phyloP scores from a whole-genome alignment of 2,113 vertebrate genomes.

The Caretta caretta region DNA sequence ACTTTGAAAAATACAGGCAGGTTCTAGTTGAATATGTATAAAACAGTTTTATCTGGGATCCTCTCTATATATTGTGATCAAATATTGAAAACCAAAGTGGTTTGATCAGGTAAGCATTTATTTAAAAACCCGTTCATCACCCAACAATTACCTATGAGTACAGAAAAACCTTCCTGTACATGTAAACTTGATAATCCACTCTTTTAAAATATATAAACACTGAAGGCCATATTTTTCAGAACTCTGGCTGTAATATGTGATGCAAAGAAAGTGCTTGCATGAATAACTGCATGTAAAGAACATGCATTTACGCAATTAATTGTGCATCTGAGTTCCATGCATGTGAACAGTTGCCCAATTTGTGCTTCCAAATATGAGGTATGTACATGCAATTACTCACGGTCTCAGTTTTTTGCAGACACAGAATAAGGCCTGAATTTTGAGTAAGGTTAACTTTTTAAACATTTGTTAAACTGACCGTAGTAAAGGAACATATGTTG shows the following conservation, averaged over 20 bases:
- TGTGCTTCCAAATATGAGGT: neutral
- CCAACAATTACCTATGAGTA: neutral
- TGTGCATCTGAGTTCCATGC: neutral
- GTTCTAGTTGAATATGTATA: neutral
- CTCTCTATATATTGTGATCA: neutral
- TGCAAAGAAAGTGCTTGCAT: neutral
- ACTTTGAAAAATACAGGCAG: neutral
- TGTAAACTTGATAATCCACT: neutral
- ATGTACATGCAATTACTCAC: neutral
- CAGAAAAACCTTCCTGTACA: neutral
- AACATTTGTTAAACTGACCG: neutral
- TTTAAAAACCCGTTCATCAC: neutral
- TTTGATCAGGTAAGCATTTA: neutral
- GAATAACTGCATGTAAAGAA: neutral
- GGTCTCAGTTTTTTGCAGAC: neutral
- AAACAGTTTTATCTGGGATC: neutral
- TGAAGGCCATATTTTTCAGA: neutral
- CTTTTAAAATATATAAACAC: neutral
- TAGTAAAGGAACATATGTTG: neutral
- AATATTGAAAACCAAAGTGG: neutral
- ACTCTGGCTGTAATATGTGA: neutral
- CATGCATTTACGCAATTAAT: rapidly evolving
- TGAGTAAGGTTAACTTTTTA: neutral
- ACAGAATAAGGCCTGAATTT: neutral
- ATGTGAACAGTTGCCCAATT: neutral